Evolutionary conservation across 2,797 vertebrate species (phyloP).

Genomic region (Furcifer pardalis): DNA sequence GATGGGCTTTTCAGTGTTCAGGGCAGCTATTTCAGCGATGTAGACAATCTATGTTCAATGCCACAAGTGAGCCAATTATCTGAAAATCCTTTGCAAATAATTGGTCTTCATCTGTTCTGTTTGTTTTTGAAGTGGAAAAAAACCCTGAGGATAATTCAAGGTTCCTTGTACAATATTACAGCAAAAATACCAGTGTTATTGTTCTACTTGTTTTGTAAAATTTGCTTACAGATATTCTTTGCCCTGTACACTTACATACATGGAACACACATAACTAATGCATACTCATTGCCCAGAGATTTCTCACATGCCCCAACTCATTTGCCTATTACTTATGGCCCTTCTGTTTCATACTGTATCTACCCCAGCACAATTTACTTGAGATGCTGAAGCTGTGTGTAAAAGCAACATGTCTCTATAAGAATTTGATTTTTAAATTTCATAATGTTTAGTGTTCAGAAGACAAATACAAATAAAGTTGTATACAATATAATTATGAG

Average conservation of each 20-base stretch:
- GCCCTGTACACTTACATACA: not conserved
- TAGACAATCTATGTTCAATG: too few species aligned
- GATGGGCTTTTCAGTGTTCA: not conserved
- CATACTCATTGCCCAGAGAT: not conserved
- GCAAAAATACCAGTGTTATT: too few species aligned
- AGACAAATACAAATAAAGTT: too few species aligned
- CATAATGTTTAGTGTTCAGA: not conserved
- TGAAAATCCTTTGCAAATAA: not conserved
- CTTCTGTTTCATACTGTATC: not conserved
- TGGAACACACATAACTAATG: not conserved
- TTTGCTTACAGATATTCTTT: not conserved
- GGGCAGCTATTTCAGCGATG: not conserved
- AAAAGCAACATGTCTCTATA: not conserved
- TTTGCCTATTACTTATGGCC: not conserved
- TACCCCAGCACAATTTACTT: not conserved
- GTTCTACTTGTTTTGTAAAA: too few species aligned
- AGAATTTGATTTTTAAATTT: not conserved
- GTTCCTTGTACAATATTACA: too few species aligned
- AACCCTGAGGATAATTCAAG: not conserved
- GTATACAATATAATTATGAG: too few species aligned
- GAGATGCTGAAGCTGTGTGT: not conserved
- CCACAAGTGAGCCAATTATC: not conserved
- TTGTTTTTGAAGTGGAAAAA: not conserved
- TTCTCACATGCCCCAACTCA: too few species aligned
- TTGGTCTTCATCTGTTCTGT: slow-evolving; percentile 1